Conservation (phyloP, 2,888 invertebrate genomes). For the Pterobdella sp. region DNA sequence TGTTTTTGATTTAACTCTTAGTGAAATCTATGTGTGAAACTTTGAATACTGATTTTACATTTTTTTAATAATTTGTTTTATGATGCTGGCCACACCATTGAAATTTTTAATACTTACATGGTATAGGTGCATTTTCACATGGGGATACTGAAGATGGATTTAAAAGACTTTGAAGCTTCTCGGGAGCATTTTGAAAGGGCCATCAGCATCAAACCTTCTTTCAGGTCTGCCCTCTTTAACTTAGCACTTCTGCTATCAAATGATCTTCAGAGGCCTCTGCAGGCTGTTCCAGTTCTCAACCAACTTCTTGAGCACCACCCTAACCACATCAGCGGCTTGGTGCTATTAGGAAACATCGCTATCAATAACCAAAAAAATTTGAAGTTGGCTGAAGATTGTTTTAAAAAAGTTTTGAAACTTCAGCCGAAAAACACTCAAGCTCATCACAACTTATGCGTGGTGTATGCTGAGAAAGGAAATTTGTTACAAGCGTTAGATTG, state of each 20-base stretch:
- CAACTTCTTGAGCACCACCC: constrained; percentile 62
- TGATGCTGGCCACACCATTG: too few relatives aligned
- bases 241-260: constrained; percentile 74
- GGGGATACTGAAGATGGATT: constrained; percentile 94
- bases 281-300: constrained; percentile 83
- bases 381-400: constrained; percentile 88
- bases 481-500: constrained; percentile 77
- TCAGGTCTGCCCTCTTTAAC: constrained; percentile 87
- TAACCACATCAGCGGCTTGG: constrained; percentile 53
- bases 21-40: too few relatives aligned
- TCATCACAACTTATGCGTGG: constrained; percentile 88
- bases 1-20: too few relatives aligned
- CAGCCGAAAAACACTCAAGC: constrained; percentile 61
- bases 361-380: constrained; percentile 88
- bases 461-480: constrained; percentile 82
- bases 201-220: constrained; percentile 64
- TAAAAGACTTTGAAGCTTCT: constrained; percentile 75
- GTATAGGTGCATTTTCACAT: constrained; percentile 84
- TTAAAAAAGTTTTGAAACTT: constrained; percentile 73
- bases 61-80: too few relatives aligned
- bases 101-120: too few relatives aligned
- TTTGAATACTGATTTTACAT: too few relatives aligned
- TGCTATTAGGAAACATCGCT: constrained; percentile 86
- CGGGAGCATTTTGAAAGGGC: constrained; percentile 85
- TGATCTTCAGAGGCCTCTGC: constrained; percentile 66